These are phyloP conservation scores for Helicoverpa armigera DNA, from an alignment of 1,140 invertebrate genomes.

Conservation along the genomic window DNA sequence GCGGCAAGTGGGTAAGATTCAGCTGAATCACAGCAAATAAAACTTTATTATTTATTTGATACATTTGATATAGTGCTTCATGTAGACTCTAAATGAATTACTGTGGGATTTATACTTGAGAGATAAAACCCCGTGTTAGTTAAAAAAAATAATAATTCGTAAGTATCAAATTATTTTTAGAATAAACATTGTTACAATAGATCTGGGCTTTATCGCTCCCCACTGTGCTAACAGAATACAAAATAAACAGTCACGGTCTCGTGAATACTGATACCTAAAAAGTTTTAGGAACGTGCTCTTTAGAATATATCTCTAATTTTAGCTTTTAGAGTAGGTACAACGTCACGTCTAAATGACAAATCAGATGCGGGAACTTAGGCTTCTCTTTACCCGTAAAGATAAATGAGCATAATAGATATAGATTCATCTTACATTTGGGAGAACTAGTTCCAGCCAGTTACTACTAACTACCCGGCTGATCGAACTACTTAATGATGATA, in stretches of 20 bases:
- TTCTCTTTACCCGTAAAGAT: not conserved
- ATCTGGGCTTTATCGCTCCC: too few relatives aligned
- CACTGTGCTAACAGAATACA: not conserved
- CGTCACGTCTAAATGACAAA: not conserved
- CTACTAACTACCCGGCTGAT: constrained; percentile 27
- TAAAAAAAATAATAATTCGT: too few relatives aligned
- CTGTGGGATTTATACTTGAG: too few relatives aligned
- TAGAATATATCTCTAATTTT: too few relatives aligned
- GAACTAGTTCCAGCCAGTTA: constrained; percentile 23
- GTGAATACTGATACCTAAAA: too few relatives aligned
- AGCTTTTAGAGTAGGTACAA: too few relatives aligned
- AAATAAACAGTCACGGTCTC: not conserved
- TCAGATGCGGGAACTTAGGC: not conserved
- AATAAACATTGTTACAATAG: too few relatives aligned
- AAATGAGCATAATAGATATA: constrained; percentile 30
- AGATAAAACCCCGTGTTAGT: too few relatives aligned
- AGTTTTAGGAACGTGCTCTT: too few relatives aligned
- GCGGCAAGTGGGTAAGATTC: constrained; percentile 91
- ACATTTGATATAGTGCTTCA: too few relatives aligned
- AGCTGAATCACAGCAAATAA: constrained; percentile 84
- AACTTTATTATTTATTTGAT: not conserved
- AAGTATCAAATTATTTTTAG: too few relatives aligned
- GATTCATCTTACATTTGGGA: constrained; percentile 35
- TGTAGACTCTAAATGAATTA: too few relatives aligned
- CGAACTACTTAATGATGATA: constrained; percentile 40